Percentiles rank a stretch among this genome's conserved stretches.
These are phyloP conservation scores for Trichomycterus rosablanca DNA, from an alignment of 2,113 vertebrate genomes.

Conservation along the genomic window DNA sequence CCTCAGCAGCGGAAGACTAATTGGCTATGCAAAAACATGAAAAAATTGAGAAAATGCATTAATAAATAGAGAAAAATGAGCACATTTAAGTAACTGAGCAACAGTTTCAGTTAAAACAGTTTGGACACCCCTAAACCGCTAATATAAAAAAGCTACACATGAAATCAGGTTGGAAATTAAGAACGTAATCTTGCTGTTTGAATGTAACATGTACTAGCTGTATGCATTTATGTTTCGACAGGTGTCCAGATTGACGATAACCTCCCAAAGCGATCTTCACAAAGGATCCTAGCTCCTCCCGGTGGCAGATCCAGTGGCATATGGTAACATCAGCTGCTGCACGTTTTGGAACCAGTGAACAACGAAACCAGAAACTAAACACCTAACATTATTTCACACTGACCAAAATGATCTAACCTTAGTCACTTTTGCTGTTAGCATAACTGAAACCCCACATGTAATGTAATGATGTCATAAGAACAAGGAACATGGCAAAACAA, in stretches of 20 bases:
- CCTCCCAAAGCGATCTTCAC: slow-evolving; percentile 89
- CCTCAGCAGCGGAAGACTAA: no score
- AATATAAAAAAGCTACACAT: no score
- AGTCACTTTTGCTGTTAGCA: slow-evolving; percentile 29
- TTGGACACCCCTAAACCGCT: no score
- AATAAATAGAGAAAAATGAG: no score
- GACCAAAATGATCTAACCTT: slow-evolving; percentile 27
- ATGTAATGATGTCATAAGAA: slow-evolving; percentile 26
- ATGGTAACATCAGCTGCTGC: slow-evolving; percentile 73
- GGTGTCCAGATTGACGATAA: slow-evolving; percentile 92
- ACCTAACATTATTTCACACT: slow-evolving; percentile 37
- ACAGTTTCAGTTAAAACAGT: no score
- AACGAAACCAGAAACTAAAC: slow-evolving; percentile 37
- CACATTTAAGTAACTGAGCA: no score
- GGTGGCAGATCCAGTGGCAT: slow-evolving; percentile 91
- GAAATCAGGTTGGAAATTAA: no score
- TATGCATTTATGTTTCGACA: slow-evolving; percentile 64
- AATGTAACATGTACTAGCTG: background rate
- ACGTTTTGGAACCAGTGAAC: slow-evolving; percentile 31
- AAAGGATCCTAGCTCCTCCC: slow-evolving; percentile 88
- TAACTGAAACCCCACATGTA: slow-evolving; percentile 22
- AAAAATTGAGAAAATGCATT: no score
- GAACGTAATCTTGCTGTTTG: no score
- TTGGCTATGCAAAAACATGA: no score
- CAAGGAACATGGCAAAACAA: slow-evolving; percentile 28